These are phyloP conservation scores for Acromyrmex echinatior DNA, from an alignment of 1,140 invertebrate species.

Conservation along the genomic window DNA sequence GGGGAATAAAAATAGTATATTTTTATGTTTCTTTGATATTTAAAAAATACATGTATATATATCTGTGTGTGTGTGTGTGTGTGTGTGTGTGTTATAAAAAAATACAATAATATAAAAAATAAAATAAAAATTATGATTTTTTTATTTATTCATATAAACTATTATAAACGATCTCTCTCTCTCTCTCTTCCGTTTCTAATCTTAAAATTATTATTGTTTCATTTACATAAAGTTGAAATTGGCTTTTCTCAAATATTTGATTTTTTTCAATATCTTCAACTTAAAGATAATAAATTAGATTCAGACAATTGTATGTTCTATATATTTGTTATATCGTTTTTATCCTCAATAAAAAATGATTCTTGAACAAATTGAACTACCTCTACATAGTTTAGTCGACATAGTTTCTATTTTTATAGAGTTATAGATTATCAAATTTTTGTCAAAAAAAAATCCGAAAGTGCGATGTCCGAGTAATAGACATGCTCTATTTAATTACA, in stretches of 20 bases:
- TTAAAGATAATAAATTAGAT: neutral
- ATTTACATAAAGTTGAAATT: neutral
- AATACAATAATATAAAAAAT: neutral
- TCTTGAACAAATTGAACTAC: neutral
- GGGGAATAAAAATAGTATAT: neutral
- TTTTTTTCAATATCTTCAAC: neutral
- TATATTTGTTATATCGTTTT: neutral
- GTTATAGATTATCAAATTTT: constrained; percentile 13
- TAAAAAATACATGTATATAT: neutral
- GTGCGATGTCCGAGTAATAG: neutral
- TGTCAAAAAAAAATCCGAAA: neutral
- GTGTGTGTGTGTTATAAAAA: too few relatives aligned
- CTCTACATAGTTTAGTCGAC: neutral
- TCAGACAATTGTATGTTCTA: neutral
- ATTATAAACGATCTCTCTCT: too few relatives aligned
- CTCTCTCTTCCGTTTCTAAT: too few relatives aligned
- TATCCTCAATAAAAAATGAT: neutral
- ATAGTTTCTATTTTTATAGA: constrained; percentile 8
- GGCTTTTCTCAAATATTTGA: neutral
- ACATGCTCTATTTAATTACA: constrained; percentile 13
- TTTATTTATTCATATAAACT: too few relatives aligned
- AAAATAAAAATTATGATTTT: neutral
- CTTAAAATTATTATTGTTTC: neutral
- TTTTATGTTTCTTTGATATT: neutral
- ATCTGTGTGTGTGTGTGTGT: too few relatives aligned